Conservation (phyloP, 2,113 vertebrate species). For the Laticauda colubrina region DNA sequence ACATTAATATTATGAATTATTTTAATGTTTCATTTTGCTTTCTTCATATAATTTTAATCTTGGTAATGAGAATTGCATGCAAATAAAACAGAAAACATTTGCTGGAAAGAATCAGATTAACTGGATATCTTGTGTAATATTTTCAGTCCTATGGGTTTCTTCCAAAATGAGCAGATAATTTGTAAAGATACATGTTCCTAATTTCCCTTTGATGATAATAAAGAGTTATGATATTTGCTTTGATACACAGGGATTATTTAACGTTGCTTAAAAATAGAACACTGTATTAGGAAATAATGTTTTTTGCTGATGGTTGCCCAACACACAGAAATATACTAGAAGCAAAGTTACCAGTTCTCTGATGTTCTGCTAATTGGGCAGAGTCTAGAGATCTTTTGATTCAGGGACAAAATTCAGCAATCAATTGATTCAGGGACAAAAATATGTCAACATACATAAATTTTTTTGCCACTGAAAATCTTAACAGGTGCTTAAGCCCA, state of each 20-base stretch:
- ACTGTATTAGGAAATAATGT: background rate
- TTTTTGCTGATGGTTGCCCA: background rate
- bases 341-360: background rate
- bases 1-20: slow-evolving; percentile 82
- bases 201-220: slow-evolving; percentile 31
- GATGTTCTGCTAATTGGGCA: background rate
- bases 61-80: slow-evolving; percentile 48
- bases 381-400: background rate
- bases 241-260: background rate
- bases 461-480: background rate
- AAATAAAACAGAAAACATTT: slow-evolving; percentile 26
- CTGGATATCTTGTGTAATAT: slow-evolving; percentile 10
- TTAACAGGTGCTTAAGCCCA: background rate
- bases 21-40: slow-evolving; percentile 68
- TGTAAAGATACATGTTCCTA: slow-evolving; percentile 13
- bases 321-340: background rate
- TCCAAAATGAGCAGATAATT: background rate
- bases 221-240: background rate
- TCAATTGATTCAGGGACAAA: background rate
- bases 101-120: slow-evolving; percentile 35
- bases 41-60: slow-evolving; percentile 58
- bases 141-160: background rate
- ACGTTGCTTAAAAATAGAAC: background rate
- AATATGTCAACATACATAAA: background rate
- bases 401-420: background rate